phyloP scores from a whole-genome alignment of 1,140 invertebrate genomes.

The Pantala flavescens region DNA sequence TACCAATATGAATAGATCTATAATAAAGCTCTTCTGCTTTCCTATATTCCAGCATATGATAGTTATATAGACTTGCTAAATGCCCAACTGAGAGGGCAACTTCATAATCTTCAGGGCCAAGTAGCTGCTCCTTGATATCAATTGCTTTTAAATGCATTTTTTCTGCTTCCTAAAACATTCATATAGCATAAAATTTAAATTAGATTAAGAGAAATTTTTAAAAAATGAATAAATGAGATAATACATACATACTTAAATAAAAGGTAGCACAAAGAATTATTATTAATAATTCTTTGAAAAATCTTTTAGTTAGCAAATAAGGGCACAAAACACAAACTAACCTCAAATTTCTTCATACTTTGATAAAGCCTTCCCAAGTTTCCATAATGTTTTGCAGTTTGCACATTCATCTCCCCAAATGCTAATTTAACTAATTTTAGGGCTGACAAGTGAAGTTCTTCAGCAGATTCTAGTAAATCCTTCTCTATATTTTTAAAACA shows the following conservation, averaged over 20 bases:
- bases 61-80: constrained; percentile 86
- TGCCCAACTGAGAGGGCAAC: constrained; percentile 85
- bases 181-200: constrained; percentile 16
- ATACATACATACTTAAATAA: background rate
- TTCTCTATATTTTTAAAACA: constrained; percentile 30
- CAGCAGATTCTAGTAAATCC: constrained; percentile 58
- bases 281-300: background rate
- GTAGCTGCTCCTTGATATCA: constrained; percentile 73
- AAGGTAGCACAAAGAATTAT: background rate
- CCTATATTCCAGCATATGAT: constrained; percentile 76
- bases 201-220: constrained; percentile 19
- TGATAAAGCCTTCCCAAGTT: constrained; percentile 86
- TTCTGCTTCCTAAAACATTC: constrained; percentile 58
- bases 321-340: constrained; percentile 31
- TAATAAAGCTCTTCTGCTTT: constrained; percentile 79
- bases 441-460: constrained; percentile 69
- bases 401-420: constrained; percentile 85
- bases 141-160: constrained; percentile 85
- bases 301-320: too few species aligned
- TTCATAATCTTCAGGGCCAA: constrained; percentile 82
- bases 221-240: constrained; percentile 16
- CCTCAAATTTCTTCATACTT: constrained; percentile 75
- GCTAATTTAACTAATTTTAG: constrained; percentile 60
- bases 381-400: constrained; percentile 90
- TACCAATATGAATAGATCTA: constrained; percentile 79